Conservation (phyloP, 2,888 invertebrate species). For the Eilema caniola region DNA sequence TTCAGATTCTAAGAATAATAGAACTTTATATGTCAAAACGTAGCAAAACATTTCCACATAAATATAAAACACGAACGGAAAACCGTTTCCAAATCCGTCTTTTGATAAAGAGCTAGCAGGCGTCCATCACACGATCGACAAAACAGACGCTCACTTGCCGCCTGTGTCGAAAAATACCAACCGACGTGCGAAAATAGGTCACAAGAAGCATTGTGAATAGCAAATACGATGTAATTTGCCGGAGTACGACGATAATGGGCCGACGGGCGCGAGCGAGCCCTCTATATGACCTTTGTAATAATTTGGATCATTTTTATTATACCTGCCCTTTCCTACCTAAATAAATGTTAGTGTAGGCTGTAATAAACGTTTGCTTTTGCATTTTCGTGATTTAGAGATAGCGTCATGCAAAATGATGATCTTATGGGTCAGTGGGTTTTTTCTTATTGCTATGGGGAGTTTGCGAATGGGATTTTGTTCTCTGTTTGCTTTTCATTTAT, state of each 20-base stretch:
- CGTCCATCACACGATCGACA: conserved; percentile 17
- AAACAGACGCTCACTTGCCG: conserved; percentile 41
- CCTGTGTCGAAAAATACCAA: conserved; percentile 46
- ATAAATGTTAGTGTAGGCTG: conserved; percentile 55
- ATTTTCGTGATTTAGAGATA: conserved; percentile 47
- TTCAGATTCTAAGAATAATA: background rate
- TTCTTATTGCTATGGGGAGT: conserved; percentile 19
- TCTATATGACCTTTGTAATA: conserved; percentile 52
- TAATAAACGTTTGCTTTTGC: conserved; percentile 50
- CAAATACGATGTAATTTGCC: conserved; percentile 63
- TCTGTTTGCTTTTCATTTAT: background rate
- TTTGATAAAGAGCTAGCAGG: background rate
- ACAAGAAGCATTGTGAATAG: conserved; percentile 59
- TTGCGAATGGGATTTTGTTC: background rate
- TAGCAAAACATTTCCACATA: background rate
- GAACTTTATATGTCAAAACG: background rate
- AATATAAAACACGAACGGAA: conserved; percentile 3
- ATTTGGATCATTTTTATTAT: conserved; percentile 61
- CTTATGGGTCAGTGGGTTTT: conserved; percentile 21
- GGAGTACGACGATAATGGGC: conserved; percentile 59
- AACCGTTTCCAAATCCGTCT: conserved; percentile 14
- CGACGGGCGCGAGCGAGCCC: conserved; percentile 44
- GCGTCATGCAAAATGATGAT: conserved; percentile 35
- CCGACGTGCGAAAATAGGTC: conserved; percentile 55
- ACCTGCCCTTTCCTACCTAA: conserved; percentile 56